Base-by-base conservation (phyloP, 2,797 vertebrate genomes). In the Simalia tracyae region DNA sequence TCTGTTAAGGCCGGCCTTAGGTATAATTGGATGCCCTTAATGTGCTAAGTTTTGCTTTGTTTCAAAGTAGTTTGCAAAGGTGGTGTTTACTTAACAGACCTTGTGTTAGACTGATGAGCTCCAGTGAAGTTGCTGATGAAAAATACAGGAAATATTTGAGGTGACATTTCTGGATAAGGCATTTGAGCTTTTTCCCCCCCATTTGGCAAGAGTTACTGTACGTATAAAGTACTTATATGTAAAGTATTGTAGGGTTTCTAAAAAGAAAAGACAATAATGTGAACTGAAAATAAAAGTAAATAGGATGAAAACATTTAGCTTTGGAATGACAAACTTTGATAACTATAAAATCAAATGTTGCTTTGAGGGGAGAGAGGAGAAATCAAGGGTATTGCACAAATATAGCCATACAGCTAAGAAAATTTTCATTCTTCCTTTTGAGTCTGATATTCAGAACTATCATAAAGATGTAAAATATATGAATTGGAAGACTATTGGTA, bases 141-240 rank as follows among this genome's bases (percentile, higher is more conserved):
- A 96, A 87, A 68, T 88, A 93, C 87, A 95, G 94, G 28, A 95
- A 94, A 95, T 95, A 93, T 96, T 97, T 95, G 94, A 93, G 94
- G 72, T 93, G 95, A 94, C 92, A 95, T 95, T 95, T 97, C 94
- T 91, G 88, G 89, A 86, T 50, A 76, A 94, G 93, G 90, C 7
- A 90, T 88, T 95, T 84, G 93, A 91, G 89, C 8, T n/a, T 22
- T 12, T 54, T 22, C 7, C 50, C 46, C 46, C 54, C 72, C 92
- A 28, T 0, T 60, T 31, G 28, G 60, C 85, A 24, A 89, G 92
- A 54, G 64, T 94, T 94, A 93, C 92, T 94, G 95, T 42, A 42
- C 42, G 42, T 42, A 42, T 42, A 42, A 42, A 96, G 96, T 95
- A 91, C 95, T 96, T 96, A 95, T 91, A 3, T 22, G 66, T 81